Evolutionary conservation across 2,113 vertebrate genomes (phyloP), one percentile per base, ranked within the genome.

Genomic region (Dolichallabes microphthalmus): DNA sequence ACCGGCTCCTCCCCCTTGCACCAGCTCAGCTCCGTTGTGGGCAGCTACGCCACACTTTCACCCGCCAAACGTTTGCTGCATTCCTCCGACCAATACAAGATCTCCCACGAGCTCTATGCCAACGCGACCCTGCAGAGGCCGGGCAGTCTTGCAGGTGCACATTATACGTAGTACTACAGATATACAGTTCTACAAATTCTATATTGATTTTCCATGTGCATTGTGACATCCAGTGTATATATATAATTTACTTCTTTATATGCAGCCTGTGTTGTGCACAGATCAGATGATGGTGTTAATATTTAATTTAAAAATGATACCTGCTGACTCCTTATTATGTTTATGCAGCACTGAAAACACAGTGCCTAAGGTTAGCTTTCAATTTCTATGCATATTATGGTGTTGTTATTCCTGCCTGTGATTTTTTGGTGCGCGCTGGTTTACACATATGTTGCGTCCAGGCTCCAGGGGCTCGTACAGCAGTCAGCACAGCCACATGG

Each of bases 401-500:
- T 4, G 4, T 64, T 13, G 61, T 19, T 30, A 6, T 17, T 68
- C 64, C 17, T 35, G 30, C 2, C 0, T 39, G 32, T 11, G 32
- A 71, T 35, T 7, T 30, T 25, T 11, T 52, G 39, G 53, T 14
- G 14, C 58, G 17, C 75, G 12, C 17, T 45, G 13, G 25, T 73
- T 74, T 75, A 11, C 15, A 2, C 50, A 52, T 45, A 14, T 52
- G 35, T 60, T 53, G 32, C 35, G 17, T 81, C 39, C 79, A 94
- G 98, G 97, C 88, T 99, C 98, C 92, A 96, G 98, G 88, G 96
- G 96, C 76, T 99, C 98, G 3, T 99, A 98, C 91, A 99, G 96
- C 93, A 98, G 97, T 92, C 98, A 99, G 93, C 97, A 97, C 92
- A 97, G 97, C 90, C 97, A 99, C 94, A 94, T 99, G 91, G 97